Base-by-base conservation (phyloP, 1,140 invertebrate species). In the Leptonema lineaticorne region DNA sequence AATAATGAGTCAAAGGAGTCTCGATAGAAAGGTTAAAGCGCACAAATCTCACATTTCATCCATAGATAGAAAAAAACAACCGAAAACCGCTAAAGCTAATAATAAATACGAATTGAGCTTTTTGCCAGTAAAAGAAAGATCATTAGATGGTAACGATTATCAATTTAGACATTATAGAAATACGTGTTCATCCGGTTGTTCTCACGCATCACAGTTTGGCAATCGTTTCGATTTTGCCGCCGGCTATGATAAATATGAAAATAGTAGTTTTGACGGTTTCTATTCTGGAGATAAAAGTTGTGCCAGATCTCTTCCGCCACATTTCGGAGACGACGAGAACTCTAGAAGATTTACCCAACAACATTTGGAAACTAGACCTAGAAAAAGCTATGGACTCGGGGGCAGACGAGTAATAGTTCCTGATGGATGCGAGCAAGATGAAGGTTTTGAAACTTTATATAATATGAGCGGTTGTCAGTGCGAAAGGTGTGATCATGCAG, bases 381-480 rank as follows among this genome's bases (percentile, higher is more conserved):
- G 70, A 37, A 72, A 72, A 46, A 69, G 58, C 28, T 71, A 57
- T 26, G 50, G 70, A 16, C 50, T 72, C 18, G 70, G 70, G 0
- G 70, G 70, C 1, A 50, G 70, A 22, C 56, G 70, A 28, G 70
- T 72, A 18, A 72, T 72, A 18, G 70, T 72, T 20, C 70, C 70
- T 2, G 70, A 72, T n/a, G 70, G 70, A 1, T 72, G 70, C 26
- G 70, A 72, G 41, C 67, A 67, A 30, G 70, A 69, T 50, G 70
- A 72, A 8, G 60, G 62, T 7, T 72, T 72, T 27, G 70, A 72
- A 63, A 67, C 62, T 56, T 37, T 72, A 16, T 72, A 72, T 48
- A 72, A 72, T 22, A 65, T 72, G 9, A 72, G 67, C 30, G 70
- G 70, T 16, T 72, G 70, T 45, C 70, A 72, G 30, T 72, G 70